Evolutionary conservation across 2,113 vertebrate genomes (phyloP).

Genomic region (Brachypteracias leptosomus): DNA sequence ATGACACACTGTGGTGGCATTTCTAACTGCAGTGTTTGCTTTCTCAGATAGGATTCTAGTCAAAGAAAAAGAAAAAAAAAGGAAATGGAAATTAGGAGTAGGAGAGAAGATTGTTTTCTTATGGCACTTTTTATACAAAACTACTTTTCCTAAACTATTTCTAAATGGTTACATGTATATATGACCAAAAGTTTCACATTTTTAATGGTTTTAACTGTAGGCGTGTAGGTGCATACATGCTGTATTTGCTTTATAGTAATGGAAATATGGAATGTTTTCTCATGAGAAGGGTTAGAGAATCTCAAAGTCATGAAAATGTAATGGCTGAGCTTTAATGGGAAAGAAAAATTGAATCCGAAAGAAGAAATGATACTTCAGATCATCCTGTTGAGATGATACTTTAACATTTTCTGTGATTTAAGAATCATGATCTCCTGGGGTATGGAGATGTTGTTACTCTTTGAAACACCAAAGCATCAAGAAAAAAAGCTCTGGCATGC

Average conservation of each 20-base stretch:
- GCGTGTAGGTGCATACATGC: background rate
- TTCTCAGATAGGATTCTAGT: background rate
- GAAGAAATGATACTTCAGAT: background rate
- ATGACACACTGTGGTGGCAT: slow-evolving; percentile 63
- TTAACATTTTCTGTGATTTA: background rate
- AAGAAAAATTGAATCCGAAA: background rate
- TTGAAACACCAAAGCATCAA: background rate
- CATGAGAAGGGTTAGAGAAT: background rate
- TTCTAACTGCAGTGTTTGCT: slow-evolving; percentile 46
- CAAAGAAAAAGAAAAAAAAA: background rate
- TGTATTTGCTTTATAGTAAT: background rate
- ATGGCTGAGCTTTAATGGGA: background rate
- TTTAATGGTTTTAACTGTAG: background rate
- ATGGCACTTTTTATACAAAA: background rate
- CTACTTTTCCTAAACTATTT: background rate
- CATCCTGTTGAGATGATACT: background rate
- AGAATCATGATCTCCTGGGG: background rate
- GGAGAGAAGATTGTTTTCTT: background rate
- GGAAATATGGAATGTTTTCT: background rate
- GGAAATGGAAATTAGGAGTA: background rate
- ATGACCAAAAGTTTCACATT: background rate
- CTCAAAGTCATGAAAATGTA: background rate
- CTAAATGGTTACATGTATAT: background rate
- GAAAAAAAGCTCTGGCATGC: background rate
- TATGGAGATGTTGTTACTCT: background rate